A percentile compares a stretch with the other conserved stretches of the same genome.
These are phyloP conservation scores for Sceliomorpha sp. DNA, from an alignment of 2,888 invertebrate genomes.

Conservation along the genomic window DNA sequence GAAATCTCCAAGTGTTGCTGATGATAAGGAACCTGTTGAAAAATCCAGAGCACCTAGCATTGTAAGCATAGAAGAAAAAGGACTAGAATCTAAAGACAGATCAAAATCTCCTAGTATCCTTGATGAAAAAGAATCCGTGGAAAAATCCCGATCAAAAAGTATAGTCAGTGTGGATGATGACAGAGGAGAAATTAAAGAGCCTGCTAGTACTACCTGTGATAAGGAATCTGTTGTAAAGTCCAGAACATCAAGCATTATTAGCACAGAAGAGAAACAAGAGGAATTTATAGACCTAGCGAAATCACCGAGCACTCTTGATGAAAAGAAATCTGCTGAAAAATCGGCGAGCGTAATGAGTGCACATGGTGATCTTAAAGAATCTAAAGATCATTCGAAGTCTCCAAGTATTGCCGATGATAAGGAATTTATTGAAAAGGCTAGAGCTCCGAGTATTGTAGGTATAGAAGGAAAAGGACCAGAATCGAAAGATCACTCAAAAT, in stretches of 20 bases:
- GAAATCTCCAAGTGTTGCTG: conserved; percentile 27
- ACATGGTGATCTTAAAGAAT: conserved; percentile 15
- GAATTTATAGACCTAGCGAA: conserved; percentile 5
- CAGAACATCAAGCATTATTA: too few species aligned
- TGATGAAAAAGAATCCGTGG: too few species aligned
- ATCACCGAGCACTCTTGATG: conserved; percentile 26
- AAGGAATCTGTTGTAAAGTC: too few species aligned
- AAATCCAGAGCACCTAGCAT: conserved; percentile 9
- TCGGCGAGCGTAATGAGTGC: conserved; percentile 43
- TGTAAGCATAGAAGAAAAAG: too few species aligned
- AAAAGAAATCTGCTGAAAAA: conserved; percentile 30
- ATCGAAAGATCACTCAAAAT: conserved; percentile 19
- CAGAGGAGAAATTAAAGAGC: conserved; percentile 10
- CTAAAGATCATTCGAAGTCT: conserved; percentile 27
- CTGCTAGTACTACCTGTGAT: conserved; percentile 26
- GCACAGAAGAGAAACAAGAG: not conserved
- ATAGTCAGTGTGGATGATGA: conserved; percentile 14
- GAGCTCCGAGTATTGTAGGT: conserved; percentile 4
- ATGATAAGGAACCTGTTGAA: conserved; percentile 24
- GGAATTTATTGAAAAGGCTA: conserved; percentile 7
- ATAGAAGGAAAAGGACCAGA: conserved; percentile 10
- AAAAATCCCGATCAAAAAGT: too few species aligned
- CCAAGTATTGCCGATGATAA: conserved; percentile 11
- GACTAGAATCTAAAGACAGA: conserved; percentile 26
- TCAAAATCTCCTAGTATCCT: conserved; percentile 54